phyloP scores from a whole-genome alignment of 2,113 vertebrate species.

The Pholis gunnellus region DNA sequence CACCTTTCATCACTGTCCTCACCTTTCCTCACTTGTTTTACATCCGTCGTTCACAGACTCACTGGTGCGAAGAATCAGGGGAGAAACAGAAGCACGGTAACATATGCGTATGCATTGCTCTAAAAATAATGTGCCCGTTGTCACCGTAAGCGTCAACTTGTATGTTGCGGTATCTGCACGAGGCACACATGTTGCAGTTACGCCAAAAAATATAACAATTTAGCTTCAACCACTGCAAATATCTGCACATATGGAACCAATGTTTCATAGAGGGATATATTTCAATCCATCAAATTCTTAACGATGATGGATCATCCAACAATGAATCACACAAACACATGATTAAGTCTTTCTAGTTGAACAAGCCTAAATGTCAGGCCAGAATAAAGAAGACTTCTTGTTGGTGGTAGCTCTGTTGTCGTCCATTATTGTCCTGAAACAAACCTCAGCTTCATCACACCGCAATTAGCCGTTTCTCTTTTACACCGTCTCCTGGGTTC shows the following conservation, averaged over 20 bases:
- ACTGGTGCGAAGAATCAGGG: neutral
- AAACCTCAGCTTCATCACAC: slow-evolving; percentile 7
- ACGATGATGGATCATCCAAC: neutral
- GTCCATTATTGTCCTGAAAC: slow-evolving; percentile 9
- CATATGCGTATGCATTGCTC: neutral
- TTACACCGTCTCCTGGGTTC: slow-evolving; percentile 27
- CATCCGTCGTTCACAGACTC: slow-evolving; percentile 8
- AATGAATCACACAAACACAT: neutral
- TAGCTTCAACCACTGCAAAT: neutral
- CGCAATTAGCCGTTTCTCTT: slow-evolving; percentile 33
- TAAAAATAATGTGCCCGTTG: neutral
- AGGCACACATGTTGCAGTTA: neutral
- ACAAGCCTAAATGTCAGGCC: neutral
- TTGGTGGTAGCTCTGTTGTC: neutral
- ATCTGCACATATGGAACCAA: neutral
- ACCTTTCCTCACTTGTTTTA: slow-evolving; percentile 2
- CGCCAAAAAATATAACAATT: neutral
- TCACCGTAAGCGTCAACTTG: neutral
- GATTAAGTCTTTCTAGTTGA: neutral
- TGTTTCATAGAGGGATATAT: neutral
- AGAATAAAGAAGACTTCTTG: slow-evolving; percentile 2
- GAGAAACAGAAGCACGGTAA: neutral
- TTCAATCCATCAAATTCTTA: neutral
- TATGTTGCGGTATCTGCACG: neutral
- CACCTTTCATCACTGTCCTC: slow-evolving; percentile 47